These are phyloP conservation scores for Chelonus insularis DNA, from an alignment of 1,140 invertebrate genomes.

Conservation along the genomic window DNA sequence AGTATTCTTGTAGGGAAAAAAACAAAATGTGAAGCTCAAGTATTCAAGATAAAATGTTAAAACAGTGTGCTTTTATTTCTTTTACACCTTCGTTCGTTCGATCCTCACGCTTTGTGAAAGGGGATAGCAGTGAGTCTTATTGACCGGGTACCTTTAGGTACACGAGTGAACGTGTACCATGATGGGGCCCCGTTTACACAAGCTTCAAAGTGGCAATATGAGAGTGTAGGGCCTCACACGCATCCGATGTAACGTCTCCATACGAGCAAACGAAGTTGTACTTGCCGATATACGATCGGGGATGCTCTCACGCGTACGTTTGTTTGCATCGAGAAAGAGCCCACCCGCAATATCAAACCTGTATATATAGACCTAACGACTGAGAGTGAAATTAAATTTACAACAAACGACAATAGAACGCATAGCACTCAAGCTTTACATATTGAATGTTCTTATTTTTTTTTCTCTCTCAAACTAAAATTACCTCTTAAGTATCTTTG, in stretches of 20 bases:
- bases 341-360: constrained; percentile 52
- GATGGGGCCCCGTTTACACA: constrained; percentile 12
- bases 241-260: constrained; percentile 54
- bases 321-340: constrained; percentile 26
- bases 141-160: constrained; percentile 10
- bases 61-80: constrained; percentile 6
- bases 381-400: constrained; percentile 40
- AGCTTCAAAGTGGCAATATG: constrained; percentile 6
- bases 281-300: constrained; percentile 55
- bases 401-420: constrained; percentile 39
- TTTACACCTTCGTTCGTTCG: not conserved
- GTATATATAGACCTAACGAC: constrained; percentile 31
- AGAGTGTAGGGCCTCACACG: constrained; percentile 25
- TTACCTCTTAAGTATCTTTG: no score
- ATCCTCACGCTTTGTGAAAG: not conserved
- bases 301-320: constrained; percentile 38
- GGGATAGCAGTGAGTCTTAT: constrained; percentile 8
- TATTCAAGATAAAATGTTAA: constrained; percentile 20
- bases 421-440: not conserved
- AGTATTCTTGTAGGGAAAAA: not conserved
- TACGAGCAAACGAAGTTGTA: constrained; percentile 53
- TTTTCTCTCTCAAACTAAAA: no score
- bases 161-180: constrained; percentile 15
- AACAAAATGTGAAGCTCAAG: constrained; percentile 17
- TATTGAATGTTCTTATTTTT: not conserved